These are phyloP conservation scores for Caloenas nicobarica DNA, from an alignment of 2,113 vertebrate genomes.

Conservation along the genomic window DNA sequence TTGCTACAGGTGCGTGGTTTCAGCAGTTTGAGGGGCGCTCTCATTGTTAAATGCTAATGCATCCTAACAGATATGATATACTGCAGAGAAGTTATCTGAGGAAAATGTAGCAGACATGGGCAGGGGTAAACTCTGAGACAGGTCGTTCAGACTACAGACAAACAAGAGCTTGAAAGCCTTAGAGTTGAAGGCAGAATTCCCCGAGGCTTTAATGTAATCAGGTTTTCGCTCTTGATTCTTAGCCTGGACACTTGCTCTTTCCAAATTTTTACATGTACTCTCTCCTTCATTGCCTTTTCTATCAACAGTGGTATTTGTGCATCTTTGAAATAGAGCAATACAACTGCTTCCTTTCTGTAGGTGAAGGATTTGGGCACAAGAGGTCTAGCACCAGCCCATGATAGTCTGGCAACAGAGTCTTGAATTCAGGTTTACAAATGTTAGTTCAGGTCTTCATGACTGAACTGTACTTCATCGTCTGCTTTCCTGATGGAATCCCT, in stretches of 20 bases:
- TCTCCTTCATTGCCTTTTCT: neutral
- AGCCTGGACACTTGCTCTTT: neutral
- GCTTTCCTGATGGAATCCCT: neutral
- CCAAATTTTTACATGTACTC: accelerated
- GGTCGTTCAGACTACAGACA: neutral
- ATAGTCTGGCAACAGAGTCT: neutral
- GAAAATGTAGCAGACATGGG: neutral
- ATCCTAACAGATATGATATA: neutral
- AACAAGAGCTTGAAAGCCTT: neutral
- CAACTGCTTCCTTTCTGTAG: neutral
- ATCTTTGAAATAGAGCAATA: neutral
- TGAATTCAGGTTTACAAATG: neutral
- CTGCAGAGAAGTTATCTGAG: neutral
- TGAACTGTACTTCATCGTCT: neutral
- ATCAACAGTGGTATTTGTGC: neutral
- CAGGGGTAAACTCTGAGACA: neutral
- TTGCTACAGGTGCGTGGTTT: neutral
- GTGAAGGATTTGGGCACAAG: neutral
- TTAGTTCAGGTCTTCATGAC: neutral
- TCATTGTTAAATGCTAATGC: neutral
- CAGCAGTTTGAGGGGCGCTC: neutral
- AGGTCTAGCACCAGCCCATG: neutral
- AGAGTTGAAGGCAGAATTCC: neutral
- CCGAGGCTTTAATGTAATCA: neutral
- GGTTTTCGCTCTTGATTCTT: neutral